Evolutionary conservation across 2,797 vertebrate species (phyloP).

Genomic region (Danio choprae): DNA sequence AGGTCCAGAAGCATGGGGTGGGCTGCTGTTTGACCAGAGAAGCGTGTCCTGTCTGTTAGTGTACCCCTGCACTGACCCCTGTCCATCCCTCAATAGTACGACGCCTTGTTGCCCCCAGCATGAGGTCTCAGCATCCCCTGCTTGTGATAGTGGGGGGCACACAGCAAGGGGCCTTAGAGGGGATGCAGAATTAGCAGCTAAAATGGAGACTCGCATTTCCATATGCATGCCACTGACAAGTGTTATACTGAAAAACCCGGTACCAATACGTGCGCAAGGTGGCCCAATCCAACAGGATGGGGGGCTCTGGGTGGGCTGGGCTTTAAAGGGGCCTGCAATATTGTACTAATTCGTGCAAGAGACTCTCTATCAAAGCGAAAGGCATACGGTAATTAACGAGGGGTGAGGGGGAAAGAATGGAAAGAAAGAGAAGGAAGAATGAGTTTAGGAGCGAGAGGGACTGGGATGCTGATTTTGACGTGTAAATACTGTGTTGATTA

Average conservation of each 20-base stretch:
- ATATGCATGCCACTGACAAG: constrained; percentile 61
- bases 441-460: constrained; percentile 62
- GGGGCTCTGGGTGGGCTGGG: constrained; percentile 52
- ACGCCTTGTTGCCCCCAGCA: constrained; percentile 68
- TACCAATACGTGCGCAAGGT: constrained; percentile 63
- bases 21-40: constrained; percentile 63
- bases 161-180: constrained; percentile 64
- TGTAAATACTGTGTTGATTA: constrained; percentile 78
- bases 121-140: constrained; percentile 70
- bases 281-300: constrained; percentile 57
- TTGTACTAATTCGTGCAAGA: constrained; percentile 78
- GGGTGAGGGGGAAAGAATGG: constrained; percentile 50
- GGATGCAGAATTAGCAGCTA: constrained; percentile 66
- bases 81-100: constrained; percentile 60
- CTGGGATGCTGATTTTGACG: constrained; percentile 72
- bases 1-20: constrained; percentile 48
- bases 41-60: constrained; percentile 68
- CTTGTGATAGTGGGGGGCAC: constrained; percentile 60
- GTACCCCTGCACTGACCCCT: constrained; percentile 76
- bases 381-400: constrained; percentile 77
- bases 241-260: constrained; percentile 57
- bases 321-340: constrained; percentile 72
- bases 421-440: constrained; percentile 58
- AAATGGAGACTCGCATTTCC: constrained; percentile 61
- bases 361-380: constrained; percentile 75